A percentile compares a stretch with the other conserved stretches of the same genome.
These are phyloP conservation scores for Musca vetustissima DNA, from an alignment of 1,140 invertebrate species.

Conservation along the genomic window DNA sequence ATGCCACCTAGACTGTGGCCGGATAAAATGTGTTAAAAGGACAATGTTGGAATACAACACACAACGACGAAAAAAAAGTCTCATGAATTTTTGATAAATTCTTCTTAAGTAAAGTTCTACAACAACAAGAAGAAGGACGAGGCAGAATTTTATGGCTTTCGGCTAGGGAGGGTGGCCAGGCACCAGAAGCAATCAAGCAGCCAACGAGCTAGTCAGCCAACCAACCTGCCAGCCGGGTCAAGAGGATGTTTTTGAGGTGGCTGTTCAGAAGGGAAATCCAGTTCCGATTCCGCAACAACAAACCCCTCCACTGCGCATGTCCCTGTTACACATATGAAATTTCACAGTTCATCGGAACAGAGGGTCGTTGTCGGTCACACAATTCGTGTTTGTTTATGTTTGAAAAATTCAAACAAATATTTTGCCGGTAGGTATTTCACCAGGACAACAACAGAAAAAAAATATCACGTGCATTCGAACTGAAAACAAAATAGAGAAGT, in stretches of 20 bases:
- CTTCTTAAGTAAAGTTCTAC: constrained; percentile 17
- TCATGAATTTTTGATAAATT: constrained; percentile 21
- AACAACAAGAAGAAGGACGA: not conserved
- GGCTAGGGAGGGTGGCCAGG: too few species aligned
- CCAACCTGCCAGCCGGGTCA: too few species aligned
- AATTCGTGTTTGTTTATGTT: constrained; percentile 30
- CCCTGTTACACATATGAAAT: constrained; percentile 23
- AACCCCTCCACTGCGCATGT: constrained; percentile 23
- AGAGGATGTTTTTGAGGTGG: too few species aligned
- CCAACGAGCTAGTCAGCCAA: too few species aligned
- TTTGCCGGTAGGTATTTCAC: constrained; percentile 12
- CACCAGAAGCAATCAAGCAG: too few species aligned
- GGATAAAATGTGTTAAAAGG: too few species aligned
- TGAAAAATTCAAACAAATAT: constrained; percentile 23
- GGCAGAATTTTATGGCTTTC: too few species aligned
- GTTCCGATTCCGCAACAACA: not conserved
- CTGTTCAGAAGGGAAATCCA: too few species aligned
- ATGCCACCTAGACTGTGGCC: too few species aligned
- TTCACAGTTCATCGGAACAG: not conserved
- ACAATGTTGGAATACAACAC: constrained; percentile 16
- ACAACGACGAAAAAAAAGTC: too few species aligned
- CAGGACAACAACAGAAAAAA: too few species aligned
- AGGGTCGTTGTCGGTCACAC: not conserved
- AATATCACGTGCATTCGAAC: constrained; percentile 13
- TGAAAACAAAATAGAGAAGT: constrained; percentile 11